Base-by-base conservation (phyloP, 2,797 vertebrate genomes). In the Sebastiscus albofasciatus region DNA sequence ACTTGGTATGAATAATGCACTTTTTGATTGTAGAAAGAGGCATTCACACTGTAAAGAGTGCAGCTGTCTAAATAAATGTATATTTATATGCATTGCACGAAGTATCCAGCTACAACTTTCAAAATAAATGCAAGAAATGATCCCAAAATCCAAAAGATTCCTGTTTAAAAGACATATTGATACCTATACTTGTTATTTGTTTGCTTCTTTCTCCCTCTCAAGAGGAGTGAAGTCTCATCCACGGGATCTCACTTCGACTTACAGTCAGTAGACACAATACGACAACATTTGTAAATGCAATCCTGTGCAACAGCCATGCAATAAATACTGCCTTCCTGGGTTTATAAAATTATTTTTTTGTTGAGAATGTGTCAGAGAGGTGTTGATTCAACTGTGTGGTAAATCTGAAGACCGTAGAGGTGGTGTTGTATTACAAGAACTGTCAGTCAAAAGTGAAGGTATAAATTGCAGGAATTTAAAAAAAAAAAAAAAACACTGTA, bases 301-400 rank as follows among this genome's bases (percentile, higher is more conserved):
- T 81, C 75, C 10, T 49, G n/a, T 67, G 86, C 79, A 88, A 85
- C 4, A 81, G 67, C 34, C 36, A 52, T 73, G 77, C 77, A 88
- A 88, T 69, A 62, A 68, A 68, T 59, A 26, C 20, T 12, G n/a
- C 20, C 12, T 20, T 83, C 46, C 55, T 22, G 16, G 27, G 59
- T 59, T 18, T 39, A 24, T 61, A 26, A 26, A 20, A 18, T 5
- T 7, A 16, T 42, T 24, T 27, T 42, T 31, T 13, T 39, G 8
- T 58, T 58, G 26, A 33, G 24, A 64, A 78, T 20, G 16, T 65
- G 66, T 61, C 16, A 77, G 24, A 72, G 31, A 69, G 22, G 20
- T 58, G 60, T 75, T 69, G 46, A 75, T 59, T 86, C 24, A 69
- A 67, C 31, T 59, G 5, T 36, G 49, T 14, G 22, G 20, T 67